phyloP scores from a whole-genome alignment of 2,113 vertebrate species.

The Mastomys coucha region DNA sequence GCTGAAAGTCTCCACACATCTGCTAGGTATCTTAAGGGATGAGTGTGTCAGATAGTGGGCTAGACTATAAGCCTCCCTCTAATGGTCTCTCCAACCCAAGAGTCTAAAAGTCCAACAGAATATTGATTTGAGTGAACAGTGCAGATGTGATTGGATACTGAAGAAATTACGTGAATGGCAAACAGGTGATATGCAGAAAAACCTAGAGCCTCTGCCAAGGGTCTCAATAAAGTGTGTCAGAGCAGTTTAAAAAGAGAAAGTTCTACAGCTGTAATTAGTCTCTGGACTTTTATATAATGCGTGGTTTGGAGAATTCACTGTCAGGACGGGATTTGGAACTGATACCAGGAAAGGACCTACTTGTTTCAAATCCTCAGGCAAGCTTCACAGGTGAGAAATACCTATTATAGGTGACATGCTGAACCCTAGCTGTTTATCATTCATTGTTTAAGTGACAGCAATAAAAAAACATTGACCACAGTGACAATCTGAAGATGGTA shows the following conservation, averaged over 20 bases:
- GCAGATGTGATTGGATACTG: conserved; percentile 51
- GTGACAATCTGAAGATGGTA: neutral
- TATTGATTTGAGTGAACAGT: neutral
- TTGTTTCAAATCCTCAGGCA: conserved; percentile 39
- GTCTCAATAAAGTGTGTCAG: conserved; percentile 58
- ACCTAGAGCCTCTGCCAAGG: conserved; percentile 21
- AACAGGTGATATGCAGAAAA: conserved; percentile 46
- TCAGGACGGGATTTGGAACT: neutral
- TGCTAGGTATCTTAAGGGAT: neutral
- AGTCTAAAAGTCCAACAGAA: conserved; percentile 36
- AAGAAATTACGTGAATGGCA: conserved; percentile 48
- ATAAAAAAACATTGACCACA: neutral
- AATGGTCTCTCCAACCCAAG: neutral
- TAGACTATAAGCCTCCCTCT: neutral
- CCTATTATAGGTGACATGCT: conserved; percentile 17
- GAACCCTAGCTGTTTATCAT: conserved; percentile 21
- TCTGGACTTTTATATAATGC: conserved; percentile 69
- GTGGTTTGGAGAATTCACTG: conserved; percentile 53
- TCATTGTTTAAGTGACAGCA: neutral
- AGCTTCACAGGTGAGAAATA: neutral
- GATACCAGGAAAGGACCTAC: neutral
- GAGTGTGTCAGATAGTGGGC: neutral
- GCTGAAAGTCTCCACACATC: neutral
- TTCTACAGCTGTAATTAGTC: conserved; percentile 61
- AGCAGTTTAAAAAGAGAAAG: conserved; percentile 49